Conservation (phyloP, 2,113 vertebrate species). For the Cebidichthys violaceus region DNA sequence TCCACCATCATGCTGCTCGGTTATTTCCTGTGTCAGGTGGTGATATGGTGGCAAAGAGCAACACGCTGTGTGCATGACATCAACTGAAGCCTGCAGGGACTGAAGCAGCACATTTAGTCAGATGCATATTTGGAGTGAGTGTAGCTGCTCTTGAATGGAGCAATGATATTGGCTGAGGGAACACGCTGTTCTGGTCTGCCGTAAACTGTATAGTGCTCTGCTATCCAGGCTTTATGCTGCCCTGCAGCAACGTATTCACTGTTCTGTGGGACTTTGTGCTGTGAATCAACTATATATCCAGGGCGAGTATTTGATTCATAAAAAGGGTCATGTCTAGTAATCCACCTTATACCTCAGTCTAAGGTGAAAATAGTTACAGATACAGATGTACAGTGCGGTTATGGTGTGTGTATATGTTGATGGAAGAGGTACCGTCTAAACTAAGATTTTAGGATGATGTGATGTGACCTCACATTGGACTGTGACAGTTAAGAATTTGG, state of each 20-base stretch:
- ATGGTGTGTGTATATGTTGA: neutral
- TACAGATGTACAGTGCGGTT: neutral
- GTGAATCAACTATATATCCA: neutral
- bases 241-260: conserved; percentile 19
- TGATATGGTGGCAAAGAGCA: conserved; percentile 7
- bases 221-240: conserved; percentile 19
- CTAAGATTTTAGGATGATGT: neutral
- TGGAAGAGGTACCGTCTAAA: neutral
- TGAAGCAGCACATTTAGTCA: conserved; percentile 21
- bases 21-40: neutral
- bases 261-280: neutral
- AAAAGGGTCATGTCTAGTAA: neutral
- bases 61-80: conserved; percentile 22
- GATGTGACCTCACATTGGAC: neutral
- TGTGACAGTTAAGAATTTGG: neutral
- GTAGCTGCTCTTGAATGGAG: conserved; percentile 27
- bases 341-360: neutral
- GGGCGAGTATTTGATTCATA: neutral
- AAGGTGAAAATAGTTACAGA: neutral
- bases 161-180: conserved; percentile 19
- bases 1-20: conserved; percentile 23
- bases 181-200: conserved; percentile 58
- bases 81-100: conserved; percentile 14
- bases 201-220: conserved; percentile 1
- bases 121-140: conserved; percentile 26